phyloP scores from a whole-genome alignment of 2,888 invertebrate genomes.

The Globia sparganii region DNA sequence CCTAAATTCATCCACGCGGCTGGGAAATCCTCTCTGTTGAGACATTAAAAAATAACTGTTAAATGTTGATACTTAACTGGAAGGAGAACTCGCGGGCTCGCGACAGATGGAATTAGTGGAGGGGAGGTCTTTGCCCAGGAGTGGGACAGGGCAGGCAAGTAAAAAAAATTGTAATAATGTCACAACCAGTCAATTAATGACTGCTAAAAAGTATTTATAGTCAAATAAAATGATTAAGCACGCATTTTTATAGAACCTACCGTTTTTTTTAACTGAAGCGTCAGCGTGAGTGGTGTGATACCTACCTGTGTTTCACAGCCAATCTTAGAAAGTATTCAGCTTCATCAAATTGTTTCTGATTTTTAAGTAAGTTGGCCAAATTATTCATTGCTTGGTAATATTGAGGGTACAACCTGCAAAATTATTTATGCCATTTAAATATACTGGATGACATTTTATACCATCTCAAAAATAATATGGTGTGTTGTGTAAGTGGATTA shows the following conservation, averaged over 20 bases:
- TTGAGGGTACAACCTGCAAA: constrained; percentile 92
- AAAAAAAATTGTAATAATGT: too few relatives aligned
- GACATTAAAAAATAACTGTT: neutral
- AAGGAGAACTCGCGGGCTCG: neutral
- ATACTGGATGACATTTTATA: neutral
- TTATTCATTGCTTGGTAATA: constrained; percentile 99
- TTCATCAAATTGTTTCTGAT: constrained; percentile 92
- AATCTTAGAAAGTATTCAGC: constrained; percentile 93
- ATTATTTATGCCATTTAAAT: neutral
- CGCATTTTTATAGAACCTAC: neutral
- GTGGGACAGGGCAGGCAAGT: neutral
- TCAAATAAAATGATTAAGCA: neutral
- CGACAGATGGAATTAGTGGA: neutral
- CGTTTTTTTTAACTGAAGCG: neutral
- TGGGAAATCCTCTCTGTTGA: constrained; percentile 94
- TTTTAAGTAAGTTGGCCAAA: constrained; percentile 95
- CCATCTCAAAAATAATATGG: too few relatives aligned
- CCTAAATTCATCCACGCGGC: constrained; percentile 99
- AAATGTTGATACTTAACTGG: neutral
- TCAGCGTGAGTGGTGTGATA: too few relatives aligned
- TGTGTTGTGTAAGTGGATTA: too few relatives aligned
- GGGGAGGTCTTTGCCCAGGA: neutral
- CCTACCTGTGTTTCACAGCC: constrained; percentile 93
- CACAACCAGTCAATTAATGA: neutral
- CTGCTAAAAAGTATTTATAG: neutral